A percentile compares a stretch with the other conserved stretches of the same genome.
These are phyloP conservation scores for Leptopilina syphax DNA, from an alignment of 2,888 invertebrate species.

Conservation along the genomic window DNA sequence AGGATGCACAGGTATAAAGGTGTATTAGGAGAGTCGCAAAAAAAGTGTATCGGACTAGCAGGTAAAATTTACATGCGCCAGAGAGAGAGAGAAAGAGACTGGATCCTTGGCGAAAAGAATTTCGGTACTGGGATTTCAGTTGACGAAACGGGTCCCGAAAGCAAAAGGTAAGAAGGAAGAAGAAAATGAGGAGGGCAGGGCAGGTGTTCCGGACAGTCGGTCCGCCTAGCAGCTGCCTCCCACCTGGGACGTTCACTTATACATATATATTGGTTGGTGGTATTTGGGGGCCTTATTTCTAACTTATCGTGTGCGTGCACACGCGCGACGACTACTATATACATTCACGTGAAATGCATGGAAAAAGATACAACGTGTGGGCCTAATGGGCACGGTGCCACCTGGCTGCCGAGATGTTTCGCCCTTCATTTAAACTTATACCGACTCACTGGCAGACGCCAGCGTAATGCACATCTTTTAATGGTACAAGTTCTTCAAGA, in stretches of 20 bases:
- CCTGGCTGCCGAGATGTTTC: slow-evolving; percentile 61
- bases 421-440: slow-evolving; percentile 53
- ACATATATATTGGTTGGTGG: slow-evolving; percentile 38
- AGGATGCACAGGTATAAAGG: too few relatives aligned
- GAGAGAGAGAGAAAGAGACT: not conserved
- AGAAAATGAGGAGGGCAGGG: slow-evolving; percentile 61
- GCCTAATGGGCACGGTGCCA: slow-evolving; percentile 54
- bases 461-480: slow-evolving; percentile 47
- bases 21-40: not conserved
- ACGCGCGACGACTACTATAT: not conserved
- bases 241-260: slow-evolving; percentile 69
- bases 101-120: slow-evolving; percentile 1
- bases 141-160: slow-evolving; percentile 51
- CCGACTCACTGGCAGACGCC: slow-evolving; percentile 48
- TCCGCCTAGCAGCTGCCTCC: slow-evolving; percentile 76
- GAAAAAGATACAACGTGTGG: slow-evolving; percentile 37
- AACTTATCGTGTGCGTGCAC: slow-evolving; percentile 18
- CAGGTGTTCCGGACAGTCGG: slow-evolving; percentile 70
- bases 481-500: slow-evolving; percentile 31
- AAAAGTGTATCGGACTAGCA: not conserved
- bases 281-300: slow-evolving; percentile 21
- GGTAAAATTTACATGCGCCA: not conserved
- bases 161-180: slow-evolving; percentile 50
- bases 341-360: too few relatives aligned
- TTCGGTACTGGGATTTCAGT: slow-evolving; percentile 46